Evolutionary conservation across 2,888 invertebrate species (phyloP), one percentile per base, ranked within the genome.

Genomic region (Microchrysa polita): DNA sequence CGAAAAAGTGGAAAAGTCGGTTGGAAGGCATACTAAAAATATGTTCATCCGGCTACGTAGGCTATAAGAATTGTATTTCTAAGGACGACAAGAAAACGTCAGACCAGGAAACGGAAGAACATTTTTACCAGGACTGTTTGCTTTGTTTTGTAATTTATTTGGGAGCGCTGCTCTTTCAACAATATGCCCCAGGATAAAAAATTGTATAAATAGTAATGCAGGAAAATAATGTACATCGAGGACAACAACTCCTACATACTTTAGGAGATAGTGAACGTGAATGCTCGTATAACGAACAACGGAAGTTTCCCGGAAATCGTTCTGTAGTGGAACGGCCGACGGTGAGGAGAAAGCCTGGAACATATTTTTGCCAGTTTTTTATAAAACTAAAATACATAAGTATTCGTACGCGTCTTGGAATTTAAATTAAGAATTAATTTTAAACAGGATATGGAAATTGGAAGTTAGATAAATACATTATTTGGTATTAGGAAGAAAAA

Each of bases 401-500:
- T 73, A 78, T 79, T 80, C 80, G 84, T 82, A 84, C 83, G 84
- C 83, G 83, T 80, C 82, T 81, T 81, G 83, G 84, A 83, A 83
- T 83, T 83, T 84, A 83, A 83, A 83, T 83, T 82, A 83, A 82
- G 83, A 83, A 83, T 84, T 84, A 84, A 84, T 83, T 83, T 80
- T 80, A 80, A 80, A 81, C 81, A 34, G 27, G 27, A 34, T 34
- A 34, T 34, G 2, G 27, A 34, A 7, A 34, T 34, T 34, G 27
- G 2, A 34, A 34, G n/a, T n/a, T n/a, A n/a, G n/a, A n/a, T n/a
- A n/a, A n/a, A n/a, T n/a, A n/a, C n/a, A n/a, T n/a, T n/a, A n/a
- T n/a, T n/a, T n/a, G n/a, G n/a, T n/a, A n/a, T n/a, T n/a, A n/a
- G n/a, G n/a, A n/a, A n/a, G n/a, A n/a, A n/a, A n/a, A n/a, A n/a